phyloP scores from a whole-genome alignment of 2,113 vertebrate species.

The Polypterus bichir region DNA sequence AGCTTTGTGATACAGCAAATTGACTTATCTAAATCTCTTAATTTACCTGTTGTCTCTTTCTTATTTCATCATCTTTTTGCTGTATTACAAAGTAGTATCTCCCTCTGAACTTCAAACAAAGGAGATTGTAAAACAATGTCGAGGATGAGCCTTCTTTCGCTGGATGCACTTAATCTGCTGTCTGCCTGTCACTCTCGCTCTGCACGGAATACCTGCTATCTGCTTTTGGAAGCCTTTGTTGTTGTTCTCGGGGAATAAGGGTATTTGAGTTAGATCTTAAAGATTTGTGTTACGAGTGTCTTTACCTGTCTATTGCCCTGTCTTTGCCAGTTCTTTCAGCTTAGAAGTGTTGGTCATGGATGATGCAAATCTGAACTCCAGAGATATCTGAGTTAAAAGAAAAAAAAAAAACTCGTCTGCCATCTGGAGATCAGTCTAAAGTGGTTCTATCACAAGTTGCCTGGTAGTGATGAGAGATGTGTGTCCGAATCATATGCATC shows the following conservation, averaged over 20 bases:
- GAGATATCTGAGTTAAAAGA: too few species aligned
- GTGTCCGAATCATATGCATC: too few species aligned
- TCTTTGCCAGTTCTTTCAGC: slow-evolving; percentile 33
- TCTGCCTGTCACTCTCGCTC: slow-evolving; percentile 24
- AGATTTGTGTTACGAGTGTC: slow-evolving; percentile 38
- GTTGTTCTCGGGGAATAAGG: slow-evolving; percentile 38
- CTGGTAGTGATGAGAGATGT: too few species aligned
- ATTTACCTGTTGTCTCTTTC: neutral
- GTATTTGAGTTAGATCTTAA: slow-evolving; percentile 51
- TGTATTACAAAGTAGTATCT: slow-evolving; percentile 1
- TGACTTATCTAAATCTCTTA: neutral
- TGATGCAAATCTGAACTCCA: too few species aligned
- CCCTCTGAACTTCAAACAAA: neutral
- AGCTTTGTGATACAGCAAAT: neutral
- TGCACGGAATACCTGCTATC: slow-evolving; percentile 50
- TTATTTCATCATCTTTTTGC: neutral
- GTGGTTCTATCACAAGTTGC: too few species aligned
- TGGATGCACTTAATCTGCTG: neutral
- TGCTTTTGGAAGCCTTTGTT: slow-evolving; percentile 38
- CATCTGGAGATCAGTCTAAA: too few species aligned
- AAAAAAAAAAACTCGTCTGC: too few species aligned
- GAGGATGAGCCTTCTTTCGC: slow-evolving; percentile 15
- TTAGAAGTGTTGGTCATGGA: slow-evolving; percentile 1
- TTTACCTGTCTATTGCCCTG: slow-evolving; percentile 34
- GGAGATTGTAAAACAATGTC: slow-evolving; percentile 1